These are phyloP conservation scores for Idaea aversata DNA, from an alignment of 2,888 invertebrate species.

Conservation along the genomic window DNA sequence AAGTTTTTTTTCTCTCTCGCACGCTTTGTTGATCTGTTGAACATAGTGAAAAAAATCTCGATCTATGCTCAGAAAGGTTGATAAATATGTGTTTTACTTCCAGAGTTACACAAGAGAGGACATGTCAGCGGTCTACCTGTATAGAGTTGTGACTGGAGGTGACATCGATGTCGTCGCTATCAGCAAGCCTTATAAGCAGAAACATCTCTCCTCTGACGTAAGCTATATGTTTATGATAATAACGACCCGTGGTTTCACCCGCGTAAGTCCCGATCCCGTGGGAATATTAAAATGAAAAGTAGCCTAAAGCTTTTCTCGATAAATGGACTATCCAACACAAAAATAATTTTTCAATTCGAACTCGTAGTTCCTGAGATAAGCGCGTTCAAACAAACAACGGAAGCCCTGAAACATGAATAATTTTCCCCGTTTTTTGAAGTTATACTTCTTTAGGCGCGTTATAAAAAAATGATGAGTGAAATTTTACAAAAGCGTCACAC, in stretches of 20 bases:
- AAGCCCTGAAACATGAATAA: background rate
- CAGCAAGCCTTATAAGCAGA: conserved; percentile 85
- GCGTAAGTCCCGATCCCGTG: too few relatives aligned
- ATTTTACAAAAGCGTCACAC: too few relatives aligned
- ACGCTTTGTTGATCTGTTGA: background rate
- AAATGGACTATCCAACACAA: too few relatives aligned
- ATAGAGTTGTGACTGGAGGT: conserved; percentile 83
- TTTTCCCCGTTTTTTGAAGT: background rate
- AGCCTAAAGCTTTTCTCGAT: too few relatives aligned
- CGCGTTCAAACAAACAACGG: background rate
- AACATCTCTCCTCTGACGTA: conserved; percentile 84
- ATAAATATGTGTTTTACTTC: conserved; percentile 15
- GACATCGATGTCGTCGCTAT: conserved; percentile 83
- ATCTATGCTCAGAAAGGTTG: background rate
- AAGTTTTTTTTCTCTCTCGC: background rate
- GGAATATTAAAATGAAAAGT: too few relatives aligned
- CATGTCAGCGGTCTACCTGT: conserved; percentile 79
- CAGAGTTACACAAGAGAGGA: conserved; percentile 57
- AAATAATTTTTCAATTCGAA: too few relatives aligned
- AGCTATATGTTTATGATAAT: too few relatives aligned
- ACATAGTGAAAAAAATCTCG: background rate
- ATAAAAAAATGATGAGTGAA: too few relatives aligned
- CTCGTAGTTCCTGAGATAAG: too few relatives aligned
- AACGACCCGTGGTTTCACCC: too few relatives aligned
- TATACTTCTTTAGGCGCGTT: too few relatives aligned